Percentiles rank a stretch among this genome's conserved stretches.
Conservation (phyloP, 2,113 vertebrate species). For the Solenodon paradoxus region DNA sequence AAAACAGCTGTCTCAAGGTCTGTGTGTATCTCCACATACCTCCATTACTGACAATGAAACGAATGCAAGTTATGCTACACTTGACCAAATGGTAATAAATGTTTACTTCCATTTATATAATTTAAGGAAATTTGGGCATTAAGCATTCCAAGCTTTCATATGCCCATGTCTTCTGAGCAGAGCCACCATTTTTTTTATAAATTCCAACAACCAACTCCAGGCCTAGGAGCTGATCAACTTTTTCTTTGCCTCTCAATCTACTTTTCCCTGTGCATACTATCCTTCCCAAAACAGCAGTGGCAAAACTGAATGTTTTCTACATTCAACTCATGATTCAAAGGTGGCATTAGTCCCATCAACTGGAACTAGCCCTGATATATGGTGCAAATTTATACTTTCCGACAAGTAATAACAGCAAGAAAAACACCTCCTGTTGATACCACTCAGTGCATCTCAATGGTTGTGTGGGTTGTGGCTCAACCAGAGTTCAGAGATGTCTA, state of each 20-base stretch:
- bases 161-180: conserved; percentile 71
- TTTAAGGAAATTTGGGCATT: conserved; percentile 79
- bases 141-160: conserved; percentile 84
- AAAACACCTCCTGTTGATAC: conserved; percentile 42
- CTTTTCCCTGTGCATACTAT: conserved; percentile 52
- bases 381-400: conserved; percentile 80
- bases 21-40: conserved; percentile 87
- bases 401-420: conserved; percentile 58
- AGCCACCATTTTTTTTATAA: conserved; percentile 67
- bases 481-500: conserved; percentile 58
- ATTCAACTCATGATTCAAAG: conserved; percentile 68
- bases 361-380: conserved; percentile 75
- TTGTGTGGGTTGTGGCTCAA: conserved; percentile 55
- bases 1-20: conserved; percentile 84
- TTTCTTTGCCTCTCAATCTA: conserved; percentile 67
- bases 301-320: conserved; percentile 78
- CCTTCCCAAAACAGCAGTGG: conserved; percentile 68
- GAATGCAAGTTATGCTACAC: conserved; percentile 83
- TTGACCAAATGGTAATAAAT: conserved; percentile 87
- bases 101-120: conserved; percentile 83
- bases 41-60: conserved; percentile 86
- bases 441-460: conserved; percentile 49
- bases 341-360: conserved; percentile 73
- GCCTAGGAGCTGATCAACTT: conserved; percentile 69
- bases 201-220: conserved; percentile 66